Percentiles rank a stretch among this genome's conserved stretches.
These are phyloP conservation scores for Aselliscus stoliczkanus DNA, from an alignment of 2,797 vertebrate species.

Conservation along the genomic window DNA sequence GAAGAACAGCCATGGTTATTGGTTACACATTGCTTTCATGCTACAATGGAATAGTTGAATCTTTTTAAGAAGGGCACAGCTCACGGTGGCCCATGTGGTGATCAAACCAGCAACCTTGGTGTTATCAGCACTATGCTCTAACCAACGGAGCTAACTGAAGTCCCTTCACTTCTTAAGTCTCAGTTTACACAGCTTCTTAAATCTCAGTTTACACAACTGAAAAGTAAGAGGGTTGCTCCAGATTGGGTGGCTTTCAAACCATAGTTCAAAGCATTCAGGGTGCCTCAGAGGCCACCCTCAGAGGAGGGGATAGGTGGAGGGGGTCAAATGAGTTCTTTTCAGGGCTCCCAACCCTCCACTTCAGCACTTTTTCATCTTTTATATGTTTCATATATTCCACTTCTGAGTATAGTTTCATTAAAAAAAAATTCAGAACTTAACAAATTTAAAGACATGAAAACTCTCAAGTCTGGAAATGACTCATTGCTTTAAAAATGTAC, in stretches of 20 bases:
- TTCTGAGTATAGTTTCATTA: neutral
- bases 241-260: neutral
- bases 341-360: neutral
- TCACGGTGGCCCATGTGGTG: no score
- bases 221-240: neutral
- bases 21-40: no score
- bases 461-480: neutral
- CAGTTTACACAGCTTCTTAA: neutral
- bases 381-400: neutral
- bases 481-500: neutral
- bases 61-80: no score
- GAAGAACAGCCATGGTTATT: no score
- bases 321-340: neutral
- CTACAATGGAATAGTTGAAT: no score
- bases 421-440: neutral
- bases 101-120: no score
- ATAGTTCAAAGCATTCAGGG: neutral
- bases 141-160: no score
- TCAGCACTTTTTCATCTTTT: neutral
- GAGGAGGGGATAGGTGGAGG: neutral
- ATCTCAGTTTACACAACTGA: neutral
- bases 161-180: neutral
- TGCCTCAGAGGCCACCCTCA: neutral
- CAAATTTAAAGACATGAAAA: conserved; percentile 5
- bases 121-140: no score